Percentiles rank a stretch among this genome's conserved stretches.
These are phyloP conservation scores for Ashinkailepas kermadecensis DNA, from an alignment of 2,888 invertebrate species.

Conservation along the genomic window DNA sequence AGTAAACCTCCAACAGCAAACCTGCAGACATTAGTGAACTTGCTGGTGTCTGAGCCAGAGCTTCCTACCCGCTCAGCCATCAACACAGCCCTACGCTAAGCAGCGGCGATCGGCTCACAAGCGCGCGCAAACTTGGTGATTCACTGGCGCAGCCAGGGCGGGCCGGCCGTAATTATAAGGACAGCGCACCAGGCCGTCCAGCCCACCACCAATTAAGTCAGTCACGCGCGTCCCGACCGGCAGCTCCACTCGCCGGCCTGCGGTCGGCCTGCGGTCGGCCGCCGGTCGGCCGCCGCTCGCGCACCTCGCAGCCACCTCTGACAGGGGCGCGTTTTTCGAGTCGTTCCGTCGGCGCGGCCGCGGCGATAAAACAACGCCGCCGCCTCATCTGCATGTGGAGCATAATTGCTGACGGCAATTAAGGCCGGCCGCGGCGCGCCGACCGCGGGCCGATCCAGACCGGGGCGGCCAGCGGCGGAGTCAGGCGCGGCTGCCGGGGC, in stretches of 20 bases:
- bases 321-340: not conserved
- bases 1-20: no score
- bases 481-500: not conserved
- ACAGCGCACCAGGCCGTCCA: no score
- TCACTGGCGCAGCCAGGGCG: no score
- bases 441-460: not conserved
- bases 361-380: constrained; percentile 1
- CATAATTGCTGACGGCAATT: not conserved
- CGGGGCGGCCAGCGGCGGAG: not conserved
- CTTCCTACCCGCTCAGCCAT: no score
- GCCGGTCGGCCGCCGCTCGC: not conserved
- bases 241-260: not conserved
- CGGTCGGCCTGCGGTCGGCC: not conserved
- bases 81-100: no score
- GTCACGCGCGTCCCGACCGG: not conserved
- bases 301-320: not conserved
- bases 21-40: no score
- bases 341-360: not conserved
- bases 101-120: no score
- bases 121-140: no score
- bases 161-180: no score
- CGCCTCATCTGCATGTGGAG: not conserved
- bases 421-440: not conserved
- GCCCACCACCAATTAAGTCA: not conserved
- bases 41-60: no score